Evolutionary conservation across 1,140 invertebrate species (phyloP).

Genomic region (Spodoptera frugiperda): DNA sequence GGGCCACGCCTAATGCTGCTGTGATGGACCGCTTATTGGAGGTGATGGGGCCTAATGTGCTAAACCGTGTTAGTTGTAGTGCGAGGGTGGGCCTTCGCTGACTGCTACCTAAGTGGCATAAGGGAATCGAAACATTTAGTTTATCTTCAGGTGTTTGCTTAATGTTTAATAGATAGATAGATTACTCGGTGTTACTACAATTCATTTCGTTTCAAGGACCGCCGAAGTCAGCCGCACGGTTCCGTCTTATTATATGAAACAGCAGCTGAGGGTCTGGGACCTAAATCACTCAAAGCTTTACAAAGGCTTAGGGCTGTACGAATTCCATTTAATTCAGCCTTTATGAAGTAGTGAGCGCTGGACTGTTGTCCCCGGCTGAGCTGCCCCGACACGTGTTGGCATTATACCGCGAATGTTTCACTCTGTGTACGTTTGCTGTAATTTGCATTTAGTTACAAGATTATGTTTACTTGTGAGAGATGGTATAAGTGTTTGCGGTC

Average conservation of each 20-base stretch:
- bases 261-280: slow-evolving; percentile 11
- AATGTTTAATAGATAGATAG: no score
- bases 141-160: no score
- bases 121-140: no score
- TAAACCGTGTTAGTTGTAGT: slow-evolving; percentile 19
- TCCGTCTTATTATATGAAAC: slow-evolving; percentile 10
- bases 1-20: slow-evolving; percentile 6
- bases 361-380: slow-evolving; percentile 21
- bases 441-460: slow-evolving; percentile 25
- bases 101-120: no score
- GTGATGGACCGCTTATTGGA: slow-evolving; percentile 28
- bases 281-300: slow-evolving; percentile 25
- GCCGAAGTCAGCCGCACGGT: background rate
- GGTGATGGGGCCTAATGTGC: slow-evolving; percentile 16
- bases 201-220: background rate
- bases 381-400: slow-evolving; percentile 10
- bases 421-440: slow-evolving; percentile 17
- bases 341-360: slow-evolving; percentile 28
- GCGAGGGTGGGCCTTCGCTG: background rate
- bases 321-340: slow-evolving; percentile 25
- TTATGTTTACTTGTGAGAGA: slow-evolving; percentile 21
- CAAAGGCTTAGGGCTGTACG: slow-evolving; percentile 9
- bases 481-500: slow-evolving; percentile 18
- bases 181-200: background rate
- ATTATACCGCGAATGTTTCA: slow-evolving; percentile 13